Percentiles rank a stretch among this genome's conserved stretches.
Evolutionary conservation across 2,113 vertebrate species (phyloP).

Genomic region (Solenodon paradoxus): DNA sequence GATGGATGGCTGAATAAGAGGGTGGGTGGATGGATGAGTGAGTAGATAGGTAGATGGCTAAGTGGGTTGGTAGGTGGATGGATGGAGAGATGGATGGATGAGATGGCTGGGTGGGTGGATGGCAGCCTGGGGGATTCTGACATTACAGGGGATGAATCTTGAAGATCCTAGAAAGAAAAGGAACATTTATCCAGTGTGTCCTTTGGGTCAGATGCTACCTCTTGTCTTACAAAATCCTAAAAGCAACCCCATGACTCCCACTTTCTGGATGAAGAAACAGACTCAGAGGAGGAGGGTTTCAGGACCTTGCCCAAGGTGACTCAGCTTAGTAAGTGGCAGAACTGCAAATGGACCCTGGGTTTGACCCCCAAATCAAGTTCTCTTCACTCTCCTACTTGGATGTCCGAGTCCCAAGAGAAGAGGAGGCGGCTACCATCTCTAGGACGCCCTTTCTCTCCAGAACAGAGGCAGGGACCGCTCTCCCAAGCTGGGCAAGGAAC

Average conservation of each 20-base stretch:
- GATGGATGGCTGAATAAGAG: no score
- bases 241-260: not conserved
- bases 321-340: not conserved
- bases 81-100: not conserved
- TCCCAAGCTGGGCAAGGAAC: not conserved
- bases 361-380: not conserved
- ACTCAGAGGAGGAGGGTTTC: not conserved
- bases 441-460: conserved; percentile 5
- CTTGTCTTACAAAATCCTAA: not conserved
- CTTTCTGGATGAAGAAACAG: not conserved
- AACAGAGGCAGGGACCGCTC: conserved; percentile 16
- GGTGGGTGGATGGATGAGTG: not conserved
- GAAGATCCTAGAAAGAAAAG: not conserved
- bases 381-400: not conserved
- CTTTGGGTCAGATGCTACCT: not conserved
- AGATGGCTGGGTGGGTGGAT: not conserved
- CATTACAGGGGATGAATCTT: not conserved
- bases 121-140: not conserved
- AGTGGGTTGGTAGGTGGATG: not conserved
- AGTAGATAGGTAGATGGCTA: not conserved
- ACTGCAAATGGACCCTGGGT: not conserved
- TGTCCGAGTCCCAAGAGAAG: not conserved
- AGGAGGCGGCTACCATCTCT: not conserved
- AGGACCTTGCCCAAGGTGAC: not conserved
- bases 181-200: not conserved